phyloP scores from a whole-genome alignment of 2,113 vertebrate species.

The Elaphurus davidianus region DNA sequence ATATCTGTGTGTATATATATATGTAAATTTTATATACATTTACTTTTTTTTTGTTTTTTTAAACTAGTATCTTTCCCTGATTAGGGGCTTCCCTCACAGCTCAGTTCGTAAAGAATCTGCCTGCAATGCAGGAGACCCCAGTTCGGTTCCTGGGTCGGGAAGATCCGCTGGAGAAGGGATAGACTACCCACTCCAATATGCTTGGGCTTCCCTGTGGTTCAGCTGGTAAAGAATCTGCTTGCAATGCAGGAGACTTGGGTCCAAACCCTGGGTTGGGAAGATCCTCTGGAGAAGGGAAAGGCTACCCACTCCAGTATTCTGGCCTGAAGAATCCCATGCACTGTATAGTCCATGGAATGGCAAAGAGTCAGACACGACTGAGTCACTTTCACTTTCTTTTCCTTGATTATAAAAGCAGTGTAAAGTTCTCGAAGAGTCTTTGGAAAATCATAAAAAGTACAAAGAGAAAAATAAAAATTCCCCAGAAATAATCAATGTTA shows the following conservation, averaged over 20 bases:
- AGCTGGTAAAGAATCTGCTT: not conserved
- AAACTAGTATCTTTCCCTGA: not conserved
- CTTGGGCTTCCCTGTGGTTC: not conserved
- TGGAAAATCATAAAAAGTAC: not conserved
- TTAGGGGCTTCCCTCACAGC: not conserved
- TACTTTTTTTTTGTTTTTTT: not conserved
- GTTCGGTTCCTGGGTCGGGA: accelerated
- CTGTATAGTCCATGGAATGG: not conserved
- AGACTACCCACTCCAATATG: not conserved
- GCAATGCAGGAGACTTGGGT: not conserved
- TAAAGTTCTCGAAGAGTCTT: not conserved
- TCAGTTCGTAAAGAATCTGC: not conserved
- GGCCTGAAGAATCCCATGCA: not conserved
- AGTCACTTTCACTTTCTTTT: not conserved
- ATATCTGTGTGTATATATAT: not conserved
- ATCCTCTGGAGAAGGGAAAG: not conserved
- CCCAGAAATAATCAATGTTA: not conserved
- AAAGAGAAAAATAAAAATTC: not conserved
- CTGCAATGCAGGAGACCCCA: not conserved
- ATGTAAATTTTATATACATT: not conserved
- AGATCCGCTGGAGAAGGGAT: not conserved
- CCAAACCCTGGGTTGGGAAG: not conserved
- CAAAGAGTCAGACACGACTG: not conserved
- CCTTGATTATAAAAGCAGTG: not conserved
- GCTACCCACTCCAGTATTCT: not conserved